phyloP scores from a whole-genome alignment of 2,888 invertebrate genomes.

The Zele albiditarsus region DNA sequence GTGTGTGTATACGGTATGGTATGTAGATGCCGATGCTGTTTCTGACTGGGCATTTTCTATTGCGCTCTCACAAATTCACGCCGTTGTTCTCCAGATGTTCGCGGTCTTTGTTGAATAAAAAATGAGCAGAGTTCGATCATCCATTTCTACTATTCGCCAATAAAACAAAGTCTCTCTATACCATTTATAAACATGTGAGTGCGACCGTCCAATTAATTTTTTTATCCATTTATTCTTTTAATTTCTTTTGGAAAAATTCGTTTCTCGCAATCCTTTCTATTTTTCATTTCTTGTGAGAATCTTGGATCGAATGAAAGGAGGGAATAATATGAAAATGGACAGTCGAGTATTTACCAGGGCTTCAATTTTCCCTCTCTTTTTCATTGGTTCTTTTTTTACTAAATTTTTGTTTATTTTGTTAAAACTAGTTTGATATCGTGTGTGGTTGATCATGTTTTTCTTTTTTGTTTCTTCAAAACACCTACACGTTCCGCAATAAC shows the following conservation, averaged over 20 bases:
- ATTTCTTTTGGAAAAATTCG: background rate
- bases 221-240: background rate
- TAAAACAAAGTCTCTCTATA: conserved; percentile 8
- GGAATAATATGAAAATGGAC: no score
- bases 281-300: background rate
- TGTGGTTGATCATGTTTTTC: no score
- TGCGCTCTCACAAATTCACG: conserved; percentile 36
- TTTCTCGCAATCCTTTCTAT: background rate
- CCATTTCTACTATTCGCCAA: background rate
- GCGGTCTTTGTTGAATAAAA: conserved; percentile 40
- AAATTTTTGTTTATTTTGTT: no score
- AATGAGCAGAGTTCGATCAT: conserved; percentile 39
- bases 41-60: conserved; percentile 2
- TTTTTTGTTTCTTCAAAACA: no score
- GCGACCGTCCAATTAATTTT: background rate
- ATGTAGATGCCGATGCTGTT: background rate
- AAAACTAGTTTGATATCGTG: no score
- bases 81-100: conserved; percentile 41
- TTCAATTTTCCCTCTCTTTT: no score
- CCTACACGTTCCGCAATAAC: no score
- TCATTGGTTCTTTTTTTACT: no score
- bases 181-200: background rate
- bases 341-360: no score
- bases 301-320: no score
- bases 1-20: background rate